Evolutionary conservation across 2,888 invertebrate genomes (phyloP), one percentile per base, ranked within the genome.

Genomic region (Drosophila tripunctata): DNA sequence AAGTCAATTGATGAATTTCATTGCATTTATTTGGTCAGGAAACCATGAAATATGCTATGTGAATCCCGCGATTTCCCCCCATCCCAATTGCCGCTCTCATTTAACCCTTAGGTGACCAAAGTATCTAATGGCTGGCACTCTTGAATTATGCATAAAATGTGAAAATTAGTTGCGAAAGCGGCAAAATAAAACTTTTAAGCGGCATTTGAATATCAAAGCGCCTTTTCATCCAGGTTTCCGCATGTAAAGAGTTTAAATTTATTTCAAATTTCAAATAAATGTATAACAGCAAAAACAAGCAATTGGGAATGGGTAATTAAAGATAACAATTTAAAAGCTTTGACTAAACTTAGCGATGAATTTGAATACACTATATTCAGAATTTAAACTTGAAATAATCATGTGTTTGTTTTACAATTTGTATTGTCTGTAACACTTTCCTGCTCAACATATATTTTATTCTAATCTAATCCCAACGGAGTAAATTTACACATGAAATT

Each of bases 141-240:
- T 77, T 83, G 83, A 85, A 83, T 83, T 82, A 85, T 83, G 83
- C 85, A 85, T 82, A 58, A 67, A 84, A 73, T 66, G 45, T 56
- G 51, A 51, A 51, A 51, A 87, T 84, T 78, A 81, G 87, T 84
- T 73, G 56, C 41, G 43, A 54, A 61, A 64, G 65, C 64, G 67
- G 62, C 50, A 55, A 76, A 78, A 51, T 62, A 41, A 76, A 79
- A 74, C 58, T 82, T 81, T 79, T 50, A 50, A 51, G 50, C 52
- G 54, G 14, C 64, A 88, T 88, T 88, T 88, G 75, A 86, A 88
- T 88, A 88, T 88, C 88, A 88, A 88, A 88, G 88, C 75, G 64
- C 52, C 61, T 55, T 60, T 14, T 48, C 15, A 19, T 0, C 30
- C 44, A 44, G 45, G 22, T 48, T 15, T 21, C 8, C 6, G 36